These are phyloP conservation scores for Aricia agestis DNA, from an alignment of 1,140 invertebrate genomes.

Conservation along the genomic window DNA sequence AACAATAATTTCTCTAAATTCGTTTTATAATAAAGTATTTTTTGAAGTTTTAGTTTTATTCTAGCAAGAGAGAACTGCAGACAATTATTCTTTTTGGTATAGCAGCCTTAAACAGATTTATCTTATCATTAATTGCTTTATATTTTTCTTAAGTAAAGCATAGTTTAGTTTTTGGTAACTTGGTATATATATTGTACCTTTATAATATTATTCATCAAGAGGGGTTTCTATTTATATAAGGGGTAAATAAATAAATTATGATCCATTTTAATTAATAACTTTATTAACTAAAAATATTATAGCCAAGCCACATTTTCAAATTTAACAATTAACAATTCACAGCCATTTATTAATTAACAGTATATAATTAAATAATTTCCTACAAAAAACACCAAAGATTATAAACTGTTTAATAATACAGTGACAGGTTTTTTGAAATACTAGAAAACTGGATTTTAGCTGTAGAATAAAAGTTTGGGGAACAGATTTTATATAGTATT, in stretches of 20 bases:
- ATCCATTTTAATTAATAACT: slow-evolving; percentile 18
- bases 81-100: too few relatives aligned
- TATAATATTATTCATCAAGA: too few relatives aligned
- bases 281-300: slow-evolving; percentile 57
- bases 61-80: too few relatives aligned
- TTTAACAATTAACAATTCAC: slow-evolving; percentile 73
- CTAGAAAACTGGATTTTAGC: neutral
- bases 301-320: slow-evolving; percentile 64
- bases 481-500: too few relatives aligned
- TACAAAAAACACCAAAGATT: slow-evolving; percentile 30
- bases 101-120: too few relatives aligned
- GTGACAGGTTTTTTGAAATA: slow-evolving; percentile 28
- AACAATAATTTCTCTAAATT: neutral
- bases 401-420: slow-evolving; percentile 33
- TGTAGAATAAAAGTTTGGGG: neutral
- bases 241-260: neutral
- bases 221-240: neutral
- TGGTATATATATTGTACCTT: too few relatives aligned
- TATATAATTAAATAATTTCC: slow-evolving; percentile 39
- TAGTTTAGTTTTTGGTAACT: too few relatives aligned
- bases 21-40: neutral
- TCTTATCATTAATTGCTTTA: too few relatives aligned
- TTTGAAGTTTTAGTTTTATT: neutral
- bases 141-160: too few relatives aligned
- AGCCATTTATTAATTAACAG: slow-evolving; percentile 65